Evolutionary conservation across 2,113 vertebrate species (phyloP).

Genomic region (Steatornis caripensis): DNA sequence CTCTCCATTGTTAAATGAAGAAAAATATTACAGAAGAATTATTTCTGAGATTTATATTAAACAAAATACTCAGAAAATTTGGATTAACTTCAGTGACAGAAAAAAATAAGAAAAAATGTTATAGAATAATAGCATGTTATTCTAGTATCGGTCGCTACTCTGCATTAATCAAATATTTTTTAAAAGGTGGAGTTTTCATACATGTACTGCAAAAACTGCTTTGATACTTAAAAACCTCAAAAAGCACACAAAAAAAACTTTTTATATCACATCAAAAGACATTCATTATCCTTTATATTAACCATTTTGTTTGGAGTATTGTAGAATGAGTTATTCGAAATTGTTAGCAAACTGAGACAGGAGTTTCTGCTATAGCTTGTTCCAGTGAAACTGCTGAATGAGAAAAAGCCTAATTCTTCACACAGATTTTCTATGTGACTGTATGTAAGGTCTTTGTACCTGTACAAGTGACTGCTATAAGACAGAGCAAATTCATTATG

Average conservation of each 20-base stretch:
- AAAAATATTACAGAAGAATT: background rate
- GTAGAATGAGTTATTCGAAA: background rate
- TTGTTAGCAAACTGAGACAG: background rate
- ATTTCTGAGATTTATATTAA: background rate
- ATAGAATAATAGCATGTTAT: background rate
- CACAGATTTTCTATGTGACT: background rate
- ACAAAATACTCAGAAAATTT: background rate
- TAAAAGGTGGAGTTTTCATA: background rate
- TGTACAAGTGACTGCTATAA: background rate
- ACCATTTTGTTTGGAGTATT: background rate
- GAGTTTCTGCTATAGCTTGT: background rate
- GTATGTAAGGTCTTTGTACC: background rate
- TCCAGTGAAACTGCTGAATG: background rate
- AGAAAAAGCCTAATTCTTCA: background rate
- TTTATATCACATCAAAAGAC: background rate
- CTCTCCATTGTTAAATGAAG: background rate
- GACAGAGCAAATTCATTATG: background rate
- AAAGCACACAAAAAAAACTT: background rate
- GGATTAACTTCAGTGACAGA: background rate
- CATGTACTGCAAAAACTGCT: background rate
- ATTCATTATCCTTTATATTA: background rate
- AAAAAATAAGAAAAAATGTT: background rate
- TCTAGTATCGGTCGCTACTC: background rate
- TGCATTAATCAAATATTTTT: background rate
- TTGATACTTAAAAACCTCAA: background rate